phyloP scores from a whole-genome alignment of 2,888 invertebrate species.

The Cactoblastis cactorum region DNA sequence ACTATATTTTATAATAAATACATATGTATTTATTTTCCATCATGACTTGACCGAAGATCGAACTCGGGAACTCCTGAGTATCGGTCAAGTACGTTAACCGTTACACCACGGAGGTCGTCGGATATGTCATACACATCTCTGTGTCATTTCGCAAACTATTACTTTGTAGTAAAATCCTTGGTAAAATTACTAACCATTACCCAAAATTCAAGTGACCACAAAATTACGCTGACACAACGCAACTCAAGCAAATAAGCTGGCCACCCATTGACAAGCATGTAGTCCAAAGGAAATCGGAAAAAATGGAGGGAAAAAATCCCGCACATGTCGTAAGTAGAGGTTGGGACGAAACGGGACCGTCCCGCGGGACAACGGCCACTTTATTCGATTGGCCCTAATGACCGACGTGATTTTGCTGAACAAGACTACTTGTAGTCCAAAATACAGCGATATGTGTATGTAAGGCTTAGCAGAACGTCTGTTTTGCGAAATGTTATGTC shows the following conservation, averaged over 20 bases:
- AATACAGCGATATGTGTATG: background rate
- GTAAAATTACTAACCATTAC: background rate
- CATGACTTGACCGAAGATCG: too few species aligned
- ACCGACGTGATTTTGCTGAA: slow-evolving; percentile 31
- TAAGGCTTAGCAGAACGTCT: too few species aligned
- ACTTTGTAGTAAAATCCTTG: background rate
- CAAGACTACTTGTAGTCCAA: background rate
- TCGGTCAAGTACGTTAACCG: too few species aligned
- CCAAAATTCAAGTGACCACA: slow-evolving; percentile 1
- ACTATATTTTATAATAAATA: too few species aligned
- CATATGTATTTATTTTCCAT: too few species aligned
- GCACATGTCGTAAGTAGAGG: background rate
- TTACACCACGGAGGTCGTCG: too few species aligned
- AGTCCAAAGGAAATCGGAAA: slow-evolving; percentile 1
- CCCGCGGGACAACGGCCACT: slow-evolving; percentile 40
- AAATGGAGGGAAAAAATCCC: background rate
- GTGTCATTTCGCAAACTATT: too few species aligned
- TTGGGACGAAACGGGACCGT: slow-evolving; percentile 10
- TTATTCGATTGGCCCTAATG: slow-evolving; percentile 55
- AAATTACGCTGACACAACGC: background rate
- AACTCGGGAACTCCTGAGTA: too few species aligned
- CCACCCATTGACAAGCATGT: background rate
- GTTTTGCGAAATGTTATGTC: too few species aligned
- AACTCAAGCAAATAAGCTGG: background rate
- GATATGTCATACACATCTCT: too few species aligned